phyloP scores from a whole-genome alignment of 2,888 invertebrate species.

The Tetheella fluctuosa region DNA sequence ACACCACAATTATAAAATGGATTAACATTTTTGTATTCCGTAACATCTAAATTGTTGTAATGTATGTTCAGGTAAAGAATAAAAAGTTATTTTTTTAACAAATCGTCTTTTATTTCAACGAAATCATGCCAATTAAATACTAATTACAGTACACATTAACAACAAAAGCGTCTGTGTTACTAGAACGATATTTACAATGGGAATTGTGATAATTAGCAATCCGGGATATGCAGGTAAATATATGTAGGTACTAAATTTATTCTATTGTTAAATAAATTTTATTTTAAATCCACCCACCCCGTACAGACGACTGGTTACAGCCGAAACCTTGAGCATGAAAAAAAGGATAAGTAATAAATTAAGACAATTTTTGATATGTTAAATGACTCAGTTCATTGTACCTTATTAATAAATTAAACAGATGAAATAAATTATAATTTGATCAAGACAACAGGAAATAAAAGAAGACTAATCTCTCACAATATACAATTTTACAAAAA shows the following conservation, averaged over 20 bases:
- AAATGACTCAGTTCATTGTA: neutral
- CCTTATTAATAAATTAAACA: neutral
- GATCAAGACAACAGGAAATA: neutral
- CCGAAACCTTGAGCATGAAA: slow-evolving; percentile 1
- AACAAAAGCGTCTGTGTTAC: slow-evolving; percentile 62
- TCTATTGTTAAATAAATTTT: neutral
- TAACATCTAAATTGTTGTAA: too few species aligned
- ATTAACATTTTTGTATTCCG: too few species aligned
- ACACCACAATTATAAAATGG: too few species aligned
- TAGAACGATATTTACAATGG: slow-evolving; percentile 59
- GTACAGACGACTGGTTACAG: neutral
- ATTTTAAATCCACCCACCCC: neutral
- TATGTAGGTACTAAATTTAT: slow-evolving; percentile 12
- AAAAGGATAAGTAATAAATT: neutral
- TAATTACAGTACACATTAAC: slow-evolving; percentile 65
- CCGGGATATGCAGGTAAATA: slow-evolving; percentile 33
- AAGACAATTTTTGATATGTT: slow-evolving; percentile 4
- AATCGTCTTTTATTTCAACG: slow-evolving; percentile 66
- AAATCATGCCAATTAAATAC: slow-evolving; percentile 59
- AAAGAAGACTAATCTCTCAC: neutral
- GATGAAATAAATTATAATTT: neutral
- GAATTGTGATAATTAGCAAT: slow-evolving; percentile 45
- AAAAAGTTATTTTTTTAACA: slow-evolving; percentile 41
- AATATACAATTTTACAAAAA: slow-evolving; percentile 40
- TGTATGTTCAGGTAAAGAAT: too few species aligned